Base-by-base conservation (phyloP, 1,140 invertebrate species). In the Probaryconus sp. region DNA sequence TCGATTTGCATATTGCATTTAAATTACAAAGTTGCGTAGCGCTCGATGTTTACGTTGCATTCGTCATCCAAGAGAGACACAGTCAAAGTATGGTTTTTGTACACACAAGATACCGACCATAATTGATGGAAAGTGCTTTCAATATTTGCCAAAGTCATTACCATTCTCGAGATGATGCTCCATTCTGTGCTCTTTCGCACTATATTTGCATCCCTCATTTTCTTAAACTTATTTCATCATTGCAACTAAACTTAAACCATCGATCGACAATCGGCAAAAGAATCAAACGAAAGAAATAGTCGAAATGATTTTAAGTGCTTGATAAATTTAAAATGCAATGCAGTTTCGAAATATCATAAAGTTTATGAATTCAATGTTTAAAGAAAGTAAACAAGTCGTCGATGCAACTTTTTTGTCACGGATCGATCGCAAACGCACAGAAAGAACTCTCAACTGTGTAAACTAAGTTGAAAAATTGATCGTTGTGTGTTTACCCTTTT, bases 1-100 rank as follows among this genome's bases (percentile, higher is more conserved):
- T 64, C 74, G 68, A 76, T 76, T 71, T 76, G 63, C 74, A 76
- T 76, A 71, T 76, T 76, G 56, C 68, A 76, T 76, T 71, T 76
- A 71, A 76, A 76, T 71, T 71, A 76, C 74, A 71, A 76, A 71
- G 55, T 71, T 75, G 64, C 72, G 60, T 65, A 53, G 58, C 51
- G 56, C 70, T 71, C 56, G 67, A 71, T 63, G 73, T 76, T 76
- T 70, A 70, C 61, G 55, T 71, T 61, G 68, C 67, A 76, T 76
- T 72, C 68, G 67, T 64, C 68, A 71, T 64, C 35, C 50, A 50
- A 42, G 30, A 64, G 51, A 64, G 48, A 53, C 50, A 43, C 53
- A 42, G 38, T 47, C 31, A 38, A 67, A 61, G 60, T 67, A 67
- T 45, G 45, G 58, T 70, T 69, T 69, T 69, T 70, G 30, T 37